These are phyloP conservation scores for Poecilia picta DNA, from an alignment of 2,797 vertebrate genomes.

Conservation along the genomic window DNA sequence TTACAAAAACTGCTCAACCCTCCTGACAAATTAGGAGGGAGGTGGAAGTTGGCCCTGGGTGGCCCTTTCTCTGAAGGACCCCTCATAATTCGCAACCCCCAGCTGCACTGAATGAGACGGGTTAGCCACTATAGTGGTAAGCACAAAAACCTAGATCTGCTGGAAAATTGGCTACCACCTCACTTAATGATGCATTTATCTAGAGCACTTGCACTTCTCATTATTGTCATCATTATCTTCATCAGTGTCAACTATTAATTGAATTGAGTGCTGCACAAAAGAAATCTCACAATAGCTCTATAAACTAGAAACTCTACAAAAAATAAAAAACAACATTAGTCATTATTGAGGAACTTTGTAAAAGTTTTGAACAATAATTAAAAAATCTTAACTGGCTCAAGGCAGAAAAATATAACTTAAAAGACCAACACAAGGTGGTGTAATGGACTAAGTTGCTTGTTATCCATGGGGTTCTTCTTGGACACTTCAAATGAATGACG, in stretches of 20 bases:
- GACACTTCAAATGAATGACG: neutral
- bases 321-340: neutral
- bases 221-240: constrained; percentile 27
- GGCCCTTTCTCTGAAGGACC: constrained; percentile 68
- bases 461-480: neutral
- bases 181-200: constrained; percentile 55
- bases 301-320: constrained; percentile 11
- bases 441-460: neutral
- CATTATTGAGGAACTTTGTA: neutral
- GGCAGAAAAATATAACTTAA: neutral
- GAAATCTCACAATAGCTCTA: constrained; percentile 8
- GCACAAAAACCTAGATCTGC: constrained; percentile 36
- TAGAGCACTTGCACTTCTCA: constrained; percentile 54
- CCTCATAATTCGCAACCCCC: constrained; percentile 68
- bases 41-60: constrained; percentile 64
- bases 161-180: constrained; percentile 55
- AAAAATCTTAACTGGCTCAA: neutral
- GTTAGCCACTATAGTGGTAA: constrained; percentile 55
- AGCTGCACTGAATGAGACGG: constrained; percentile 70
- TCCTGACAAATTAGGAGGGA: constrained; percentile 61
- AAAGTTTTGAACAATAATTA: neutral
- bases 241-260: constrained; percentile 28
- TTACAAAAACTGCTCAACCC: constrained; percentile 67
- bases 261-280: constrained; percentile 35
- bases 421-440: neutral